phyloP scores from a whole-genome alignment of 2,797 vertebrate genomes.

The Phoebastria nigripes region DNA sequence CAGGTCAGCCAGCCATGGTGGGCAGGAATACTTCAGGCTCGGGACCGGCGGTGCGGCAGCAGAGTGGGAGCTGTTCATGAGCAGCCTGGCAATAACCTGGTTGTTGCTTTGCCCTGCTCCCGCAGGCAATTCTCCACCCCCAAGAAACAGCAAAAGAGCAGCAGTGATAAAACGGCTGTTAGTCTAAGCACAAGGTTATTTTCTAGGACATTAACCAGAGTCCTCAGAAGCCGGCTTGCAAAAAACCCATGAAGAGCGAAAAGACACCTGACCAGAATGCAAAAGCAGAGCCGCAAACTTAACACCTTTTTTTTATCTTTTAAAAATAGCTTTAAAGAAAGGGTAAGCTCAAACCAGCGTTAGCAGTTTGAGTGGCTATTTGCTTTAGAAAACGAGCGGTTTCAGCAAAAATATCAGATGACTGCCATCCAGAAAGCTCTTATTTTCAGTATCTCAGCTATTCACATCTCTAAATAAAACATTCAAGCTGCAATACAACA shows the following conservation, averaged over 20 bases:
- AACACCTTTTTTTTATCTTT: background rate
- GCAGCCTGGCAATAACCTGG: background rate
- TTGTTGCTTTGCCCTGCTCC: background rate
- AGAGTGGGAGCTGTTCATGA: background rate
- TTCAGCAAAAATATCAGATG: background rate
- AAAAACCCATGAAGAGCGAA: background rate
- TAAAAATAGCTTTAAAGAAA: background rate
- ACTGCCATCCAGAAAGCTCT: background rate
- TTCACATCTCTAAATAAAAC: background rate
- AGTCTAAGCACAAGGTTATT: conserved; percentile 14
- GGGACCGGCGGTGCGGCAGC: background rate
- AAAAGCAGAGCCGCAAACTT: background rate
- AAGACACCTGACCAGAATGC: conserved; percentile 4
- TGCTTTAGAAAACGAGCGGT: background rate
- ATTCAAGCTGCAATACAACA: background rate
- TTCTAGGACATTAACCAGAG: conserved; percentile 15
- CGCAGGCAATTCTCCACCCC: background rate
- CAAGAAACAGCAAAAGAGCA: background rate
- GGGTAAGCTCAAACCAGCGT: background rate
- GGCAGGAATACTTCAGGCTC: background rate
- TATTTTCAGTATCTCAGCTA: background rate
- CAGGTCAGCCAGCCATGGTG: rapidly evolving
- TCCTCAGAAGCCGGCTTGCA: background rate
- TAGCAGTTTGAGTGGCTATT: background rate
- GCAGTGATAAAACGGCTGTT: background rate